Base-by-base conservation (phyloP, 2,888 invertebrate genomes). In the Leucophora obtusa region DNA sequence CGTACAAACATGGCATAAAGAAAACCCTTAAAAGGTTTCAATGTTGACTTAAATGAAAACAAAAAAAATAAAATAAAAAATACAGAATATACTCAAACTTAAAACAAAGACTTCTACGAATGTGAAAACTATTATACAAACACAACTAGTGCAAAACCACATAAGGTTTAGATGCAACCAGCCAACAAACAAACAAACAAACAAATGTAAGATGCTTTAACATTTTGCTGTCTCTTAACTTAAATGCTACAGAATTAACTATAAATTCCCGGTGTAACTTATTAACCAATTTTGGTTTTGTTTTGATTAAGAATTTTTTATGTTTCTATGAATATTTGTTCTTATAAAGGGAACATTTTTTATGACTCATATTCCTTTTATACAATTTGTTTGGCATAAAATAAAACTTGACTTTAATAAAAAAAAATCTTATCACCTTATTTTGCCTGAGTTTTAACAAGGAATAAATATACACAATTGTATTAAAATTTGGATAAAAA, bases 11-110 rank as follows among this genome's bases (percentile, higher is more conserved):
- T 72, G 72, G 82, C 33, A 43, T 60, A 56, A 68, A 35, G 35
- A 24, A 58, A 79, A 78, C 82, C 72, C 75, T 82, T 79, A 82
- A 82, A 79, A 75, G 79, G 82, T 76, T 79, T 75, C 75, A 63
- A 54, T 79, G 75, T 69, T 79, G 78, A 60, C 69, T 82, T 69
- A 60, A 71, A 50, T 65, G 58, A 50, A 68, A 38, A 43, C 71
- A 69, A 50, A 65, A 65, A 18, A 59, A 28, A 28, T n/a, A n/a
- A n/a, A n/a, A n/a, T n/a, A 28, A 28, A 28, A 28, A 6, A 28
- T 28, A 28, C 28, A 28, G 28, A 28, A 28, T 6, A 28, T 6
- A 28, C 28, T 28, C 15, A 63, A 43, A 69, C 50, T 43, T 43
- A 11, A 56, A 47, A 63, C 11, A 28, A 56, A 60, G 28, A 68